A percentile compares a stretch with the other conserved stretches of the same genome.
phyloP scores from a whole-genome alignment of 2,888 invertebrate genomes.

The Norana najaformis region DNA sequence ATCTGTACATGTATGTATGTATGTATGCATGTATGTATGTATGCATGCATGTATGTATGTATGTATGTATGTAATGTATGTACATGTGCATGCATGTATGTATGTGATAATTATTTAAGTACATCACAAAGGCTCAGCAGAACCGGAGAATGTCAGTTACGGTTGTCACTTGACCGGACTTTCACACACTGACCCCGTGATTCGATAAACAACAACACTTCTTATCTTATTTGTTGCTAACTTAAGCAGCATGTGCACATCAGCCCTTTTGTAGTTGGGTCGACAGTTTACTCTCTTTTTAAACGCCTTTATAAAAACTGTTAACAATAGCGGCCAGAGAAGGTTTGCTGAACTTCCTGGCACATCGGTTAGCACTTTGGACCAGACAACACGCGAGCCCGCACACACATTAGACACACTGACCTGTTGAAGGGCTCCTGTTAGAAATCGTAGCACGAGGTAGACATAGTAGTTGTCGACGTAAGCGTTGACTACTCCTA shows the following conservation, averaged over 20 bases:
- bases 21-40: constrained; percentile 27
- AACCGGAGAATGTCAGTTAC: no score
- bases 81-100: constrained; percentile 29
- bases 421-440: constrained; percentile 49
- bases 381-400: no score
- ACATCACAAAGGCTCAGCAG: no score
- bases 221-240: no score
- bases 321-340: background rate
- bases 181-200: no score
- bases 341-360: no score
- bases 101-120: no score
- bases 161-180: no score
- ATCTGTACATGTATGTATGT: background rate
- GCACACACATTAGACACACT: background rate
- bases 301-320: background rate
- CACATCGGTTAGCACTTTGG: no score
- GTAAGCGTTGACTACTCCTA: constrained; percentile 45
- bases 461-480: constrained; percentile 45
- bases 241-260: no score
- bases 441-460: constrained; percentile 43
- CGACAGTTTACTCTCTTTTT: background rate
- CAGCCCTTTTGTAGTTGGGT: background rate
- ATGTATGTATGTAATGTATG: background rate
- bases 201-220: no score
- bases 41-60: background rate